Evolutionary conservation across 1,140 invertebrate species (phyloP).

Genomic region (Cheumatopsyche charites): DNA sequence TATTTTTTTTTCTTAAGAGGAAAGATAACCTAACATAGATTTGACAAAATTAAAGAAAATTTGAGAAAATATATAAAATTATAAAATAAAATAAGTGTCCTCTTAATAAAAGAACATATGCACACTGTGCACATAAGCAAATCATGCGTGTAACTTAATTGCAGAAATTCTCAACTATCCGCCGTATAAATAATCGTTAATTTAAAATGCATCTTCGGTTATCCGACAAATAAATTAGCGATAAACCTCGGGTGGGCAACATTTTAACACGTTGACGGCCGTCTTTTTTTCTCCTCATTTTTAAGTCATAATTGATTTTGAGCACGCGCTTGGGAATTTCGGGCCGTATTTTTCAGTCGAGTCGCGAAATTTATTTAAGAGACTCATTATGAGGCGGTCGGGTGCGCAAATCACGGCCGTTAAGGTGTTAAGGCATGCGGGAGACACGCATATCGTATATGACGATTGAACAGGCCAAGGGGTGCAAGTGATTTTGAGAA

Average conservation of each 20-base stretch:
- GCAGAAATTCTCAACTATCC: background rate
- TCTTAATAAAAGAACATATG: too few species aligned
- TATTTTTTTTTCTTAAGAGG: too few species aligned
- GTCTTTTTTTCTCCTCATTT: background rate
- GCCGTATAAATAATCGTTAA: conserved; percentile 9
- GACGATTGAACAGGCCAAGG: too few species aligned
- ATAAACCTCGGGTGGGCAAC: conserved; percentile 9
- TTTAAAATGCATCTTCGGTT: conserved; percentile 2
- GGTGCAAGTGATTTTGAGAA: too few species aligned
- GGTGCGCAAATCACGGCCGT: conserved; percentile 17
- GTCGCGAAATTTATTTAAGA: conserved; percentile 26
- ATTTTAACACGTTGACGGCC: background rate
- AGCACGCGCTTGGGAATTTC: conserved; percentile 16
- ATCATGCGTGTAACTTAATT: conserved; percentile 2
- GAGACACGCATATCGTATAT: conserved; percentile 10
- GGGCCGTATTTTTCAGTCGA: conserved; percentile 6
- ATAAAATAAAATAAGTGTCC: too few species aligned
- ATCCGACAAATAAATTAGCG: conserved; percentile 6
- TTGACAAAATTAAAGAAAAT: too few species aligned
- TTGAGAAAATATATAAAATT: too few species aligned
- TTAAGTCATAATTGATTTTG: conserved; percentile 15
- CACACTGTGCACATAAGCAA: too few species aligned
- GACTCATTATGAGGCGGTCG: conserved; percentile 27
- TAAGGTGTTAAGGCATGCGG: conserved; percentile 19
- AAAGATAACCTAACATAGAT: too few species aligned